phyloP scores from a whole-genome alignment of 2,113 vertebrate species.

The Cephalopholis sonnerati region DNA sequence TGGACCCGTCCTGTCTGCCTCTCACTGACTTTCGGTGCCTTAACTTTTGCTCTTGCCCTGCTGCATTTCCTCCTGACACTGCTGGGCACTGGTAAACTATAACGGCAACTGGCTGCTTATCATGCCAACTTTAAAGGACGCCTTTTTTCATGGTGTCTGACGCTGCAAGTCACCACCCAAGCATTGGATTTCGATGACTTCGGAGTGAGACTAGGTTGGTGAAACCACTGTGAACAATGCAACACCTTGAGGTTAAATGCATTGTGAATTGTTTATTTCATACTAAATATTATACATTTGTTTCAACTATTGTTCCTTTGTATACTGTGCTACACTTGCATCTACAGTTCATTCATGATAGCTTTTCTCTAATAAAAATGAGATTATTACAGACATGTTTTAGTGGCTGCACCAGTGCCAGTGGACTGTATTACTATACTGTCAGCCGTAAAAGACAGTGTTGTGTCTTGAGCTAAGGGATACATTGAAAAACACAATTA shows the following conservation, averaged over 20 bases:
- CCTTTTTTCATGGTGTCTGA: too few species aligned
- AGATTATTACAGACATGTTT: not conserved
- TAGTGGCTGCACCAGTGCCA: not conserved
- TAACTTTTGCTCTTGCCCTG: too few species aligned
- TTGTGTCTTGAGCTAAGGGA: not conserved
- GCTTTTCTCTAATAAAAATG: not conserved
- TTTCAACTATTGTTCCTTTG: not conserved
- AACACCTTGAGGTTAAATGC: not conserved
- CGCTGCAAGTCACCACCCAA: too few species aligned
- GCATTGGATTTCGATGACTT: too few species aligned
- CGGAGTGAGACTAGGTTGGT: too few species aligned
- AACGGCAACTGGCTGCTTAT: too few species aligned
- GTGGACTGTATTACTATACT: not conserved
- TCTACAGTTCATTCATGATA: not conserved
- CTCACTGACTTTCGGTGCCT: too few species aligned
- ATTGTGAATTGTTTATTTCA: not conserved
- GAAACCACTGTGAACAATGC: not conserved
- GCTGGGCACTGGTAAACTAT: too few species aligned
- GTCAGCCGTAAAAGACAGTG: not conserved
- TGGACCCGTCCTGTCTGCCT: too few species aligned
- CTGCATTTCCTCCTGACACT: too few species aligned
- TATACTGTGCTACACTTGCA: not conserved
- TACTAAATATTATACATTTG: not conserved
- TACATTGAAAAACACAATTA: not conserved
- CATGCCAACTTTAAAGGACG: too few species aligned